phyloP scores from a whole-genome alignment of 2,888 invertebrate species.

The Metallyticus violacea region DNA sequence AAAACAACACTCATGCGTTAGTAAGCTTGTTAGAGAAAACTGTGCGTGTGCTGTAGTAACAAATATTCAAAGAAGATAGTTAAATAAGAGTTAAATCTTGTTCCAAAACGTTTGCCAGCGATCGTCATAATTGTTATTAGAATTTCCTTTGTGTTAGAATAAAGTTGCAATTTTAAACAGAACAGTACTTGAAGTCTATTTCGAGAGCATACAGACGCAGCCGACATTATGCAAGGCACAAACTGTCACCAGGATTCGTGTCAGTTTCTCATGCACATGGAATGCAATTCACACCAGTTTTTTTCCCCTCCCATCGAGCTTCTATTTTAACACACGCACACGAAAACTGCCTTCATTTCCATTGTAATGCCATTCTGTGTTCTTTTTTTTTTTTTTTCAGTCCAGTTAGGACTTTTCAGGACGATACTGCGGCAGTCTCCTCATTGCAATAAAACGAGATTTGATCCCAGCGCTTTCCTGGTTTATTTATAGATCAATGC shows the following conservation, averaged over 20 bases:
- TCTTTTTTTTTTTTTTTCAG: not conserved
- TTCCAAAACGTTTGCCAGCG: no score
- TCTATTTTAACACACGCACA: not conserved
- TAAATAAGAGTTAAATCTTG: no score
- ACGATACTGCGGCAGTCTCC: not conserved
- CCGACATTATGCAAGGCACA: not conserved
- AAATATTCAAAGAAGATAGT: no score
- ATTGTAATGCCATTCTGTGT: not conserved
- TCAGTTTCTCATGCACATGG: not conserved
- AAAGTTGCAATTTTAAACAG: no score
- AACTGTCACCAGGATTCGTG: not conserved
- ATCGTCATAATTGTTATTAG: no score
- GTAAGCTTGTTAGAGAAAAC: no score
- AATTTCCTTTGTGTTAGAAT: no score
- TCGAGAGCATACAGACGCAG: not conserved
- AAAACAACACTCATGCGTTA: no score
- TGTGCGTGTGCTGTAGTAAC: no score
- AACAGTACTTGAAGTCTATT: no score
- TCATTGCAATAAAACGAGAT: not conserved
- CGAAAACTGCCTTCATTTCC: not conserved
- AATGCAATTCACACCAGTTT: not conserved
- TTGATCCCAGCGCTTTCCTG: not conserved
- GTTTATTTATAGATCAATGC: not conserved
- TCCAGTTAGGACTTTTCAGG: not conserved
- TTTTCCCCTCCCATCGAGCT: no score